Evolutionary conservation across 2,113 vertebrate genomes (phyloP), one percentile per base, ranked within the genome.

Genomic region (Amblyornis subalaris): DNA sequence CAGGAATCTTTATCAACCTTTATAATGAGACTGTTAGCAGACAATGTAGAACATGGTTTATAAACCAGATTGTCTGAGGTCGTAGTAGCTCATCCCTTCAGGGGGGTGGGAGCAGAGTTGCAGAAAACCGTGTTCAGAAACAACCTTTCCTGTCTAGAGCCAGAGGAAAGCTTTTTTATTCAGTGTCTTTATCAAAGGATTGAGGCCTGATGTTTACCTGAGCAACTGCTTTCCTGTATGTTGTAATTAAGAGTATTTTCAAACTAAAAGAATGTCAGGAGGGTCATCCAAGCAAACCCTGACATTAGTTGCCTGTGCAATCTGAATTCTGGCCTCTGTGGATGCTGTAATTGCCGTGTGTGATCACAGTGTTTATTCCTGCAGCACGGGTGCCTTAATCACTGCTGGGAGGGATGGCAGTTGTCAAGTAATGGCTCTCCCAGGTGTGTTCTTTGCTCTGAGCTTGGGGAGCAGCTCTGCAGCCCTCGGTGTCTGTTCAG

Each of bases 401-500:
- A 10, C 35, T 4, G 47, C 64, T 83, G 1, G 23, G 9, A 36
- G 21, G 36, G 64, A 12, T 4, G n/a, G 9, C 4, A 17, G 26
- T 2, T 38, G 54, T 24, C 38, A 47, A 13, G 40, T 23, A 23
- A 20, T 9, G 60, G 72, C 60, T 74, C 45, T 25, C 2, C 35
- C 33, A 21, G 78, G 5, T 9, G 50, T 21, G 2, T 31, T 28
- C 45, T 62, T 12, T 48, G 64, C 55, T 42, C 21, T 33, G 60
- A 20, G 55, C 12, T 25, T 3, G 4, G 42, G 4, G 40, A 84
- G 28, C 50, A 84, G n/a, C 54, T 74, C 55, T 23, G 8, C 36
- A 8, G 16, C 24, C 26, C 25, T 64, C 0, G 0, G 19, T 23
- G 25, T 35, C 38, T 1, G 19, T 26, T 53, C 54, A 7, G 4